These are phyloP conservation scores for Benitochromis conjunctus DNA, from an alignment of 2,113 vertebrate genomes.

Conservation along the genomic window DNA sequence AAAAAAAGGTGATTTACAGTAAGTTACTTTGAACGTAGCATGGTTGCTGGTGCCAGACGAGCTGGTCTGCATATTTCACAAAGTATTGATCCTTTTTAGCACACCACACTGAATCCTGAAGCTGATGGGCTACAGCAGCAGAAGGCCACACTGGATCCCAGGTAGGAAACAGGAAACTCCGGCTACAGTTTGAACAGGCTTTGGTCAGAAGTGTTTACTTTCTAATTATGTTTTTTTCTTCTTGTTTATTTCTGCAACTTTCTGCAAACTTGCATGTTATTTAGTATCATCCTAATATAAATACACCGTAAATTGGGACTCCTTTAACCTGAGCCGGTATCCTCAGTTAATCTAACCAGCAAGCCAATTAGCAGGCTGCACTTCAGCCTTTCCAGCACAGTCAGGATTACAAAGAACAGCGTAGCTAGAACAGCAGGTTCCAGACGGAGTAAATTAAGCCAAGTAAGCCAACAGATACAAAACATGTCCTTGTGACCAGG, in stretches of 20 bases:
- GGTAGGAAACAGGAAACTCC: not conserved
- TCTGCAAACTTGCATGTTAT: not conserved
- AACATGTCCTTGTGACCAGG: not conserved
- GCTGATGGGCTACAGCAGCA: not conserved
- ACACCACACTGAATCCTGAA: fast-evolving
- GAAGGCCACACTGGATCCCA: not conserved
- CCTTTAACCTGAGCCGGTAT: not conserved
- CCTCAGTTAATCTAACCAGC: not conserved
- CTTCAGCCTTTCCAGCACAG: not conserved
- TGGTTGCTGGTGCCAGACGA: not conserved
- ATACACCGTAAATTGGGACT: not conserved
- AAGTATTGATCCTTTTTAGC: not conserved
- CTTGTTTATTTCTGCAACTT: not conserved
- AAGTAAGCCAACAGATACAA: not conserved
- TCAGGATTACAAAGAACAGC: not conserved
- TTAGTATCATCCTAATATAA: not conserved
- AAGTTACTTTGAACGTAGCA: not conserved
- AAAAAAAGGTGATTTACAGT: not conserved
- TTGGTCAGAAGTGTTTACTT: not conserved
- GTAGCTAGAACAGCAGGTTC: not conserved
- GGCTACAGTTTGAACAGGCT: not conserved
- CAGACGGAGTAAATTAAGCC: not conserved
- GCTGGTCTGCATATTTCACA: not conserved
- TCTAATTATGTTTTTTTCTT: too few species aligned
- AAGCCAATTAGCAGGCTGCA: constrained; percentile 6